phyloP scores from a whole-genome alignment of 1,140 invertebrate genomes.

The Uloborus diversus region DNA sequence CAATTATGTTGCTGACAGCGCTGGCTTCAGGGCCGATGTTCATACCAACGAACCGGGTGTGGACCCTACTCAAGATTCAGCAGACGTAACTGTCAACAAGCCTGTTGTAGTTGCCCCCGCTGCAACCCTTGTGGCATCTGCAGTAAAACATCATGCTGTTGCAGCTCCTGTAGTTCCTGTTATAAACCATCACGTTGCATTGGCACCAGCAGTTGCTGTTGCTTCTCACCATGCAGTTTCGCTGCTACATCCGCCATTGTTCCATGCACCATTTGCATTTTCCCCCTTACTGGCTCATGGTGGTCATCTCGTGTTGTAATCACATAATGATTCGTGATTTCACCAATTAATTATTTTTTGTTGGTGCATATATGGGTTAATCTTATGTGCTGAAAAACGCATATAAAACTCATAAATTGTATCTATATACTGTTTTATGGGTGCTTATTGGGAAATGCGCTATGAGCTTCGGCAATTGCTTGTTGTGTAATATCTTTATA shows the following conservation, averaged over 20 bases:
- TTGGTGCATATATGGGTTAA: no score
- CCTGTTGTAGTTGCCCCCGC: conserved; percentile 16
- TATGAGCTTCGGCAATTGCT: no score
- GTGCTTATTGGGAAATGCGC: no score
- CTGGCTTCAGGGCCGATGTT: conserved; percentile 55
- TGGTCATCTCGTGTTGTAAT: not conserved
- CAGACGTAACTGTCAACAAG: conserved; percentile 58
- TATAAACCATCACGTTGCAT: not conserved
- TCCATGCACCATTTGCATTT: not conserved
- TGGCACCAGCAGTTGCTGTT: not conserved
- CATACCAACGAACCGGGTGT: conserved; percentile 57
- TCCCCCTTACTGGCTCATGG: no score
- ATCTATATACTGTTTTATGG: no score
- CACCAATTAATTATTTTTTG: no score
- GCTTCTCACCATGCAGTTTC: not conserved
- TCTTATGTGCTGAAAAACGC: no score
- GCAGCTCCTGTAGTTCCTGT: not conserved
- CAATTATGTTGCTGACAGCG: conserved; percentile 61
- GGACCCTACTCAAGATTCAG: conserved; percentile 27
- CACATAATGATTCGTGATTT: no score
- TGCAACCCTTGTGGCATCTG: conserved; percentile 36
- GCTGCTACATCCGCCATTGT: not conserved
- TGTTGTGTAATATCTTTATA: no score
- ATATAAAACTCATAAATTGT: no score
- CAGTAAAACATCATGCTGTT: not conserved